These are phyloP conservation scores for Gephyroberyx darwinii DNA, from an alignment of 2,797 vertebrate species.

Conservation along the genomic window DNA sequence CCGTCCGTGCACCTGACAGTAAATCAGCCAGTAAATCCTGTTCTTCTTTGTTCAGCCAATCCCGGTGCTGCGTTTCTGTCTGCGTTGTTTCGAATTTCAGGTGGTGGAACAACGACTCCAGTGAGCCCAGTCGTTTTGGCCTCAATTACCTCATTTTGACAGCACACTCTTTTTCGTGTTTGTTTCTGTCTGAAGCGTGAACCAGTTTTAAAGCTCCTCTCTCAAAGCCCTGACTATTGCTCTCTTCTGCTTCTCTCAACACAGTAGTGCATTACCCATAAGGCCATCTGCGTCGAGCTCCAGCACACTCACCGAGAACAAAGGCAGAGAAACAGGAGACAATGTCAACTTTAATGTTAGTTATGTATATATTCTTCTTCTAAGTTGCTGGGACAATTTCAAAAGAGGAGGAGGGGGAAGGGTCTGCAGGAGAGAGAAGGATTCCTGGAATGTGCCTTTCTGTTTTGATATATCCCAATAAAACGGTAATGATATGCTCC, in stretches of 20 bases:
- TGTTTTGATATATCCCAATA: constrained; percentile 82
- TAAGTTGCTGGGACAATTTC: constrained; percentile 38
- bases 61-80: too few species aligned
- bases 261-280: constrained; percentile 25
- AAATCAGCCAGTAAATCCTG: too few species aligned
- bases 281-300: constrained; percentile 17
- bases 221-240: neutral
- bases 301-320: constrained; percentile 44
- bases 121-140: too few species aligned
- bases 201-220: too few species aligned
- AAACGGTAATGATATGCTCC: constrained; percentile 77
- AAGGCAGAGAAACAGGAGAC: constrained; percentile 47
- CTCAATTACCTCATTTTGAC: too few species aligned
- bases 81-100: too few species aligned
- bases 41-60: too few species aligned
- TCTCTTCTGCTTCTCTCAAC: constrained; percentile 40
- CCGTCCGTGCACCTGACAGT: too few species aligned
- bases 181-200: constrained; percentile 1
- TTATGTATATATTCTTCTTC: constrained; percentile 1
- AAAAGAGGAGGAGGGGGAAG: constrained; percentile 22
- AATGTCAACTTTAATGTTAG: constrained; percentile 52
- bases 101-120: too few species aligned
- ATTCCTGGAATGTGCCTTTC: constrained; percentile 65
- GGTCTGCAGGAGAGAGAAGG: constrained; percentile 52
- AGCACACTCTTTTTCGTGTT: neutral